A percentile compares a stretch with the other conserved stretches of the same genome.
phyloP scores from a whole-genome alignment of 1,140 invertebrate species.

The Anoplophora glabripennis region DNA sequence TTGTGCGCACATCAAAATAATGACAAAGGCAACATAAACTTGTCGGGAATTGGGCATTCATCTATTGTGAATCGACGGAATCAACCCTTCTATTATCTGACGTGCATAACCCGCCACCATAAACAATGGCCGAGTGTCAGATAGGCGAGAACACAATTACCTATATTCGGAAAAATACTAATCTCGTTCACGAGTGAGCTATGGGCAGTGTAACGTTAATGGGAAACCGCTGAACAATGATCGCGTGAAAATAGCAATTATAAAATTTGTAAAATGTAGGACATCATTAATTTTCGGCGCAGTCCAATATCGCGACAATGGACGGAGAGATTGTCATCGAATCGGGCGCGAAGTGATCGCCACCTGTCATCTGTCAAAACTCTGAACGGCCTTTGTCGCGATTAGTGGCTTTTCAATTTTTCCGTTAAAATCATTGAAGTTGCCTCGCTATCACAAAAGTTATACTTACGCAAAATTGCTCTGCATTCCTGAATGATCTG shows the following conservation, averaged over 20 bases:
- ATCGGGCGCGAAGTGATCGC: too few species aligned
- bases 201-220: constrained; percentile 26
- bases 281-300: constrained; percentile 29
- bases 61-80: constrained; percentile 20
- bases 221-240: constrained; percentile 18
- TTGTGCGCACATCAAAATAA: constrained; percentile 35
- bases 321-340: too few species aligned
- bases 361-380: too few species aligned
- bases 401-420: too few species aligned
- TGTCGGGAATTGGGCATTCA: constrained; percentile 34
- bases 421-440: too few species aligned
- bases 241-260: constrained; percentile 33
- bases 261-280: constrained; percentile 37
- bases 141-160: constrained; percentile 38
- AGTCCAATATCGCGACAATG: constrained; percentile 3
- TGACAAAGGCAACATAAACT: constrained; percentile 10
- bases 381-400: too few species aligned
- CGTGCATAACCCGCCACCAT: constrained; percentile 15
- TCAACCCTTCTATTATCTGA: constrained; percentile 17
- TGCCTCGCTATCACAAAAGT: too few species aligned
- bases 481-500: too few species aligned
- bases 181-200: constrained; percentile 32
- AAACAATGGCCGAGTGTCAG: constrained; percentile 36
- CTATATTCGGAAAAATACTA: constrained; percentile 41
- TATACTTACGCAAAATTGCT: too few species aligned